These are phyloP conservation scores for Genyomyrus donnyi DNA, from an alignment of 2,113 vertebrate genomes.

Conservation along the genomic window DNA sequence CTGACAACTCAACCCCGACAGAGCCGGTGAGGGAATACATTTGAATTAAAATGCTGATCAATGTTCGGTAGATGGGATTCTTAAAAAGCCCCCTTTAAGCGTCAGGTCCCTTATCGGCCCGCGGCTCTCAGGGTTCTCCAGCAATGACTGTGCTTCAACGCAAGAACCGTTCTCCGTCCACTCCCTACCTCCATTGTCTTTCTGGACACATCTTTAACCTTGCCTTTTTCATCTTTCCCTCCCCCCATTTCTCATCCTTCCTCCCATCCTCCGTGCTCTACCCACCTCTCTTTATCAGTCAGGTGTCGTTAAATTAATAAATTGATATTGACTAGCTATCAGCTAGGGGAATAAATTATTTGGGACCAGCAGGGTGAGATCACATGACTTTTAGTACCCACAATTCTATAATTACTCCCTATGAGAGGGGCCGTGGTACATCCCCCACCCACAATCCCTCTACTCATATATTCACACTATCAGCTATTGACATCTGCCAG, in stretches of 20 bases:
- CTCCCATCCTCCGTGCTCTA: constrained; percentile 47
- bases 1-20: neutral
- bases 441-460: constrained; percentile 27
- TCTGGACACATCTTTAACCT: constrained; percentile 13
- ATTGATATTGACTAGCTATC: constrained; percentile 72
- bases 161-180: constrained; percentile 18
- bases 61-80: neutral
- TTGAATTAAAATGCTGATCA: neutral
- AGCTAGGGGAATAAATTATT: constrained; percentile 51
- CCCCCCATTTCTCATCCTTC: constrained; percentile 37
- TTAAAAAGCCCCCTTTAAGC: neutral
- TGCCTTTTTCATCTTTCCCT: constrained; percentile 24
- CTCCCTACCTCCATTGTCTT: constrained; percentile 18
- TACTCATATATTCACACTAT: constrained; percentile 22
- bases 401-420: constrained; percentile 61
- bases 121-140: neutral
- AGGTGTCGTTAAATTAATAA: constrained; percentile 70
- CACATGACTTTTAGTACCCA: constrained; percentile 33
- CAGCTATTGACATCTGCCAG: constrained; percentile 47
- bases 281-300: constrained; percentile 63
- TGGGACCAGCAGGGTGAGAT: constrained; percentile 24
- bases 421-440: constrained; percentile 44
- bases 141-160: constrained; percentile 17
- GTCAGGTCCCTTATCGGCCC: neutral
- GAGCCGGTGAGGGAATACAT: neutral